Evolutionary conservation across 2,113 vertebrate genomes (phyloP), one percentile per base, ranked within the genome.

Genomic region (Recurvirostra avosetta): DNA sequence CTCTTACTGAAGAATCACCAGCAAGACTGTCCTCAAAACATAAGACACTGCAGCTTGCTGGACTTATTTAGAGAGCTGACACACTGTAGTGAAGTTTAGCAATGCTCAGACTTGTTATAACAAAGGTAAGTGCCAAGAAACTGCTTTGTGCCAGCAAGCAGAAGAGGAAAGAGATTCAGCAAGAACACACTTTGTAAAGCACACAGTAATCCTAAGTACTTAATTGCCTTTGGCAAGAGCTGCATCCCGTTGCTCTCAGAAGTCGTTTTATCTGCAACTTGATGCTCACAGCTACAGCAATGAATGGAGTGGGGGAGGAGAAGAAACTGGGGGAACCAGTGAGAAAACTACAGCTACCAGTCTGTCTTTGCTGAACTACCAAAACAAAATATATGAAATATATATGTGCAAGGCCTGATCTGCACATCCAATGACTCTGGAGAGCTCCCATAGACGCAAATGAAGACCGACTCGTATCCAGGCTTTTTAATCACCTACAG

Each of bases 221-320:
- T 96, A 97, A 96, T 96, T 97, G 94, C 92, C 88, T 95, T 96
- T 96, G 95, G 94, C 95, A 96, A 75, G 80, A 92, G 55, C 74
- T 55, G 76, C 93, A 96, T 95, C 96, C 90, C 76, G 3, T 79
- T 96, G 72, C 92, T 94, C 74, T 88, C 88, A 94, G 79, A 96
- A 96, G 89, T 96, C 12, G 2, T 86, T 95, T 90, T 92, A 95
- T 95, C 87, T 95, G 93, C 94, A 96, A 86, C 63, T 82, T 91
- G 93, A 95, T 95, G 94, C 91, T 97, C 91, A 89, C 70, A 84
- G 90, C 71, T 90, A 88, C 67, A 83, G 63, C 56, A 36, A 68
- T 94, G 95, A 97, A 95, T 96, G 86, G 86, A 90, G 72, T 75
- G 80, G 92, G 94, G 95, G 95, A 95, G 94, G 90, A 88, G 65